These are phyloP conservation scores for Atta texana DNA, from an alignment of 1,140 invertebrate species.

Conservation along the genomic window DNA sequence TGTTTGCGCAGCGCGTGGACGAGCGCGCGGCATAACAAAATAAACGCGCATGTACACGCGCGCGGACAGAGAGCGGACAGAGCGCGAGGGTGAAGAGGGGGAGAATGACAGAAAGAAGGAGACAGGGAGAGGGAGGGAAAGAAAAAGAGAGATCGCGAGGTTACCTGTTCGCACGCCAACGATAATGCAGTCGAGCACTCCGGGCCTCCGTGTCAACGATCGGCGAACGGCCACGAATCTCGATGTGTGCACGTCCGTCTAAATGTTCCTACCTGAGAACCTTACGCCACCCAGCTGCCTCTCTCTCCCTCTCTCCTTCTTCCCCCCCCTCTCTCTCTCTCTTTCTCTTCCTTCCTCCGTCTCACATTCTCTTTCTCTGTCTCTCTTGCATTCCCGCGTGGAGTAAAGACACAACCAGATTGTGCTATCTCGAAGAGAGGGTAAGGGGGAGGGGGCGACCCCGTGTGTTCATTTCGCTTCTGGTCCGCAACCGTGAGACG, in stretches of 20 bases:
- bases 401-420: conserved; percentile 70
- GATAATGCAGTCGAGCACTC: conserved; percentile 77
- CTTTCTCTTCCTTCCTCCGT: conserved; percentile 1
- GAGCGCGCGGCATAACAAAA: conserved; percentile 71
- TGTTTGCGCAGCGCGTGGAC: conserved; percentile 74
- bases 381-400: conserved; percentile 63
- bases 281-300: conserved; percentile 72
- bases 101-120: neutral
- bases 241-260: conserved; percentile 76
- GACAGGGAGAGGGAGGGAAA: conserved; percentile 22
- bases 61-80: neutral
- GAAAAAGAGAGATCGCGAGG: conserved; percentile 70
- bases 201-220: conserved; percentile 76
- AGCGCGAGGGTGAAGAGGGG: conserved; percentile 1
- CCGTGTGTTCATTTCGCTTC: conserved; percentile 63
- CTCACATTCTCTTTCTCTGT: neutral
- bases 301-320: neutral
- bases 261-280: conserved; percentile 79
- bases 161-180: conserved; percentile 77
- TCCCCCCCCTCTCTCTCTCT: conserved; percentile 30
- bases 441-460: conserved; percentile 1
- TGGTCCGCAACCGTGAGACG: conserved; percentile 62
- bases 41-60: conserved; percentile 57
- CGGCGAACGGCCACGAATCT: conserved; percentile 78
- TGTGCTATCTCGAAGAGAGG: conserved; percentile 62